A percentile compares a stretch with the other conserved stretches of the same genome.
phyloP scores from a whole-genome alignment of 2,888 invertebrate species.

The Andrena hattorfiana region DNA sequence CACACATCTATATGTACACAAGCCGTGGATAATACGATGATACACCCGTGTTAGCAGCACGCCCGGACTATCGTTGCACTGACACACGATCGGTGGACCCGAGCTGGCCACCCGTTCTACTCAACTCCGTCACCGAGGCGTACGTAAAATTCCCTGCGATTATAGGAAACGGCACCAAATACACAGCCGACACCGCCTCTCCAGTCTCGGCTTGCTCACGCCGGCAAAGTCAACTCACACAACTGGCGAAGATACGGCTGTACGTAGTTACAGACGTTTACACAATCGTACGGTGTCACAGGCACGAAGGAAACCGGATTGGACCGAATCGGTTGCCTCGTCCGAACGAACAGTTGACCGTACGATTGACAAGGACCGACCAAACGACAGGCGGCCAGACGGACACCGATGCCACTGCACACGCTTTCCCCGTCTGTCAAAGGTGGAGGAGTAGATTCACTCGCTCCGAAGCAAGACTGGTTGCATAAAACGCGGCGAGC shows the following conservation, averaged over 20 bases:
- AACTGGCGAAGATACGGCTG: constrained; percentile 20
- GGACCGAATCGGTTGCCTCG: constrained; percentile 37
- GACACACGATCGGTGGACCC: constrained; percentile 70
- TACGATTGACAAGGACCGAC: constrained; percentile 56
- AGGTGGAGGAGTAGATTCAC: constrained; percentile 75
- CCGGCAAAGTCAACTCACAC: constrained; percentile 63
- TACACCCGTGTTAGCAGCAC: constrained; percentile 60
- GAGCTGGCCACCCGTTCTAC: constrained; percentile 56
- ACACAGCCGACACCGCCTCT: constrained; percentile 68
- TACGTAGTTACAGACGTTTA: constrained; percentile 41
- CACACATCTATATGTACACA: constrained; percentile 51
- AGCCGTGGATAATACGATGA: constrained; percentile 60
- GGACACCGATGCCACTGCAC: constrained; percentile 71
- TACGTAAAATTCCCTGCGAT: constrained; percentile 40
- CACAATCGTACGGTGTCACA: constrained; percentile 32
- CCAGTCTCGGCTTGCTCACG: constrained; percentile 33
- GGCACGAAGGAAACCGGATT: constrained; percentile 51
- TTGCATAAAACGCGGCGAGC: constrained; percentile 84
- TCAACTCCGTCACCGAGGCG: constrained; percentile 39
- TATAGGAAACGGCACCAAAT: constrained; percentile 39
- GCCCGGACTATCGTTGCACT: constrained; percentile 65
- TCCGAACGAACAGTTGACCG: constrained; percentile 41
- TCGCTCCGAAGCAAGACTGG: constrained; percentile 84
- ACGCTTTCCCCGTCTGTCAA: constrained; percentile 77
- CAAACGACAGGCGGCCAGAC: constrained; percentile 56